Percentiles rank a stretch among this genome's conserved stretches.
phyloP scores from a whole-genome alignment of 2,888 invertebrate species.

The Cyrtodaria siliqua region DNA sequence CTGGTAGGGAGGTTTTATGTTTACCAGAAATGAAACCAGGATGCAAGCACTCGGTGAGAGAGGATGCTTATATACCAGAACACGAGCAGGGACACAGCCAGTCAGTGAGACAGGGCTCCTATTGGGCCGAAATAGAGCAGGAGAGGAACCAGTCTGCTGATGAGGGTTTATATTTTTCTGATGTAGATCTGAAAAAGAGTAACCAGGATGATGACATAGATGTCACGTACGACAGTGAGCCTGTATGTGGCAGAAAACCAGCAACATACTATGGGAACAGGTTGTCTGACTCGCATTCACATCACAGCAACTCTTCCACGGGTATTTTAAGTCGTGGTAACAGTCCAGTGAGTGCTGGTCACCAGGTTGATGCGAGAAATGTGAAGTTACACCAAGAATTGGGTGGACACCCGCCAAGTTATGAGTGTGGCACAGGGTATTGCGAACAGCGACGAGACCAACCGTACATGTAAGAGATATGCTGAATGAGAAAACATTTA shows the following conservation, averaged over 20 bases:
- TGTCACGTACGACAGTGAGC: not conserved
- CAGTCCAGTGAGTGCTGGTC: slow-evolving; percentile 22
- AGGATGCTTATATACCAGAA: too few species aligned
- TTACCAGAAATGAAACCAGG: too few species aligned
- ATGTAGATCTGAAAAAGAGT: too few species aligned
- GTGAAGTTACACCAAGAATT: not conserved
- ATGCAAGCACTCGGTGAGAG: too few species aligned
- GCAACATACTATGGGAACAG: not conserved
- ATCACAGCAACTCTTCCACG: not conserved
- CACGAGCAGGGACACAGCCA: too few species aligned
- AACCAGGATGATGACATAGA: too few species aligned
- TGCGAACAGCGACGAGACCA: not conserved
- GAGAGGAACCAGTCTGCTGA: too few species aligned
- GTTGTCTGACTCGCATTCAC: not conserved
- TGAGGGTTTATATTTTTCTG: too few species aligned
- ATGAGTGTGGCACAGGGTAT: not conserved
- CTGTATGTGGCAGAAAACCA: not conserved
- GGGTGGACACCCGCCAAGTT: not conserved
- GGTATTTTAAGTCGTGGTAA: slow-evolving; percentile 24
- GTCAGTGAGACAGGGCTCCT: too few species aligned
- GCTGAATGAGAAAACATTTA: too few species aligned
- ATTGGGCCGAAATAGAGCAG: too few species aligned
- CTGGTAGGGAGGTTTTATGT: too few species aligned
- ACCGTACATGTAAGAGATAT: not conserved
- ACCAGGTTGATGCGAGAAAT: not conserved